Conservation (phyloP, 1,140 invertebrate genomes). For the Yoshiicerus persimilis region DNA sequence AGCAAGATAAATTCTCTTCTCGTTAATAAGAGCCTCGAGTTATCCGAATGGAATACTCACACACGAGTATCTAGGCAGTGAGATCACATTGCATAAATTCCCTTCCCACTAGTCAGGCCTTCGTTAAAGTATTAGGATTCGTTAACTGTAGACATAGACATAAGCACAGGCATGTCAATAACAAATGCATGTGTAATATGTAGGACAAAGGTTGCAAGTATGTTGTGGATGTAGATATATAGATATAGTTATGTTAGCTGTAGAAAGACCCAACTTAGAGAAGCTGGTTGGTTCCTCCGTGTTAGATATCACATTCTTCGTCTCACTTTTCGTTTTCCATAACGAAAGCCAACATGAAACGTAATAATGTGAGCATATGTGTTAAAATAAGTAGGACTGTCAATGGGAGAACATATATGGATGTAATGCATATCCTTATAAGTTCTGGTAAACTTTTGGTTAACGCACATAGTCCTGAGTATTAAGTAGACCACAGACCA, state of each 20-base stretch:
- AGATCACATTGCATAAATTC: neutral
- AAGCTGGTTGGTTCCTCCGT: neutral
- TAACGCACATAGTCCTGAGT: neutral
- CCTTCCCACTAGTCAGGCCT: neutral
- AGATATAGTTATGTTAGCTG: too few species aligned
- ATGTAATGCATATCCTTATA: neutral
- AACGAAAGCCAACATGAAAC: neutral
- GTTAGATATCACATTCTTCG: neutral
- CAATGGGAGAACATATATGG: neutral
- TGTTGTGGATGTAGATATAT: too few species aligned
- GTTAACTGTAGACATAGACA: neutral
- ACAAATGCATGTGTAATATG: too few species aligned
- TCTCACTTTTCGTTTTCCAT: neutral
- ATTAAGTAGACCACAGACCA: neutral
- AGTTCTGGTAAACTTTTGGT: neutral
- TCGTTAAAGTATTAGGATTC: neutral
- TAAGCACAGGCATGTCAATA: too few species aligned
- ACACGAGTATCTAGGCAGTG: neutral
- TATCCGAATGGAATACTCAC: too few species aligned
- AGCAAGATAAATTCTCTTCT: too few species aligned
- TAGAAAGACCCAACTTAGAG: too few species aligned
- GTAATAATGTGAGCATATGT: neutral
- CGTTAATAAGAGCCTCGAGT: too few species aligned
- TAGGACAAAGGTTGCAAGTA: too few species aligned
- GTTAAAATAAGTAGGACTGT: neutral